Evolutionary conservation across 2,113 vertebrate genomes (phyloP), one percentile per base, ranked within the genome.

Genomic region (Corythaixoides concolor): DNA sequence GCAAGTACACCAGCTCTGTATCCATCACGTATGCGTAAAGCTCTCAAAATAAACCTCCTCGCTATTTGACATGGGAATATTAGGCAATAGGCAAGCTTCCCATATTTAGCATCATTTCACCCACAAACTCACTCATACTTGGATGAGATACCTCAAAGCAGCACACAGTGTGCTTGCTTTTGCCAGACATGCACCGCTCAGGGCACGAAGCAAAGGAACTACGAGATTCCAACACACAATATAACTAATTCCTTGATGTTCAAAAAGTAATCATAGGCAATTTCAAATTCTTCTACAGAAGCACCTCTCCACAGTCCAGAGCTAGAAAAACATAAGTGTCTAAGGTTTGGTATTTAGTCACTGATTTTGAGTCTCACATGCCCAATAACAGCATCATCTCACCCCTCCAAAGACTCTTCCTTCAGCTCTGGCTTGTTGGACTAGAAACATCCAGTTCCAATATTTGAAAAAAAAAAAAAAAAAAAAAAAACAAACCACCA

Each of bases 51-150:
- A 92, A 76, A 87, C 83, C 59, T 80, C 75, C 78, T 74, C 59
- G 92, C 84, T 90, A 78, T 81, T 56, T 81, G 62, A 74, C 92
- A 64, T 75, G 84, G 73, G 89, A 95, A 87, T 78, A 90, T 72
- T 79, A 82, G 81, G 86, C 92, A 95, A 81, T 47, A 89, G 80
- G 94, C 84, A 89, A 85, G 87, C 81, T 87, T 94, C 93, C 80
- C 73, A 58, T 87, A 92, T 89, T 95, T 89, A 96, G 87, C 91
- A 92, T 76, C 69, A 88, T 47, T 92, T 95, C 89, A 92, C 59
- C 92, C 84, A 58, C 94, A 95, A 83, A 92, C 52, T 89, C 93
- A 94, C 90, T 95, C 90, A 90, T 59, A 84, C 64, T 88, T 81
- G 76, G 79, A 90, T 68, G 28, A 39, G 76, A 72, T 7, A 72